A percentile compares a stretch with the other conserved stretches of the same genome.
Conservation (phyloP, 2,797 vertebrate genomes). For the Synanceia verrucosa region DNA sequence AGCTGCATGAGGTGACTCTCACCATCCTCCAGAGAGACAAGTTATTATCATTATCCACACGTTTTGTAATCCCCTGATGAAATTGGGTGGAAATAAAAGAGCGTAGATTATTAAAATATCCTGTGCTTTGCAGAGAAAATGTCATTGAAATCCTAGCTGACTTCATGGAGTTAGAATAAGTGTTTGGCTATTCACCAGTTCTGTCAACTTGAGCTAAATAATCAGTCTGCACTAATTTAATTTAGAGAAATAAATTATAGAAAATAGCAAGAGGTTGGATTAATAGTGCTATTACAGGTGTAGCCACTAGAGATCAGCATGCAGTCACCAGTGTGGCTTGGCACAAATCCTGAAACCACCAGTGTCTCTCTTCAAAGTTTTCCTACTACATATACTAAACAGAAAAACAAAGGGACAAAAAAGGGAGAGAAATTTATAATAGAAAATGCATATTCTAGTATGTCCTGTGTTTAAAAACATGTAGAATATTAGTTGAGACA, state of each 20-base stretch:
- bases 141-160: neutral
- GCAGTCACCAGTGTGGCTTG: neutral
- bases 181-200: neutral
- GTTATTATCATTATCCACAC: neutral
- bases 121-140: neutral
- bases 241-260: neutral
- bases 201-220: neutral
- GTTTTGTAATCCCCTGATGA: neutral
- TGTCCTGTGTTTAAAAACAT: neutral
- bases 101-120: neutral
- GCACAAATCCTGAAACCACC: neutral
- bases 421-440: too few species aligned
- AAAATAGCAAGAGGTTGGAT: neutral
- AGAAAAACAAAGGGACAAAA: too few species aligned
- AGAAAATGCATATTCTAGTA: neutral
- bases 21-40: neutral
- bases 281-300: slow-evolving; percentile 1
- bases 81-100: neutral
- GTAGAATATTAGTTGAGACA: neutral
- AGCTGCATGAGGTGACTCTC: neutral
- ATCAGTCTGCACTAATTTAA: neutral
- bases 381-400: neutral
- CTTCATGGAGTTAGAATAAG: neutral
- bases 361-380: neutral
- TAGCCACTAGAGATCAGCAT: slow-evolving; percentile 50